Evolutionary conservation across 2,113 vertebrate genomes (phyloP), one percentile per base, ranked within the genome.

Genomic region (Platichthys stellatus): DNA sequence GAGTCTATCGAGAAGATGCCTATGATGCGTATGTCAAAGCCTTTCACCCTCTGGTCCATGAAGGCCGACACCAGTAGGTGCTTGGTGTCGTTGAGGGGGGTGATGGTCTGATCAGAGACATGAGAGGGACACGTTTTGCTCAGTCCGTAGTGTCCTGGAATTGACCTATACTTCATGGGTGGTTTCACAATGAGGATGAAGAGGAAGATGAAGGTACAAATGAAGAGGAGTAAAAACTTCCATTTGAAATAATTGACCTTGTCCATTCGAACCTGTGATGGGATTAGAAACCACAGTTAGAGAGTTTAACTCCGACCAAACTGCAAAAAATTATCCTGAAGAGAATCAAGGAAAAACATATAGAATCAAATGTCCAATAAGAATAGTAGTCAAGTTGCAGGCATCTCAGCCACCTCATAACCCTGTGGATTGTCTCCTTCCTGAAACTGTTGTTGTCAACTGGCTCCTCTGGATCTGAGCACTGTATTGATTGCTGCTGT

Each of bases 51-150:
- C 60, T 89, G 78, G 71, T 95, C 95, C 43, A 92, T 90, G 76
- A 91, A 95, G 0, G 93, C 91, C 2, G 94, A 90, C 69, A 95
- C 82, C 53, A 95, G 76, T 4, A 96, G 76, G 76, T 94, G 94
- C 59, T 76, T 90, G 54, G 92, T 94, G 63, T 71, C 81, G 17
- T 69, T 73, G 63, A 96, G 74, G 1, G 86, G 57, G 7, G 87
- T 93, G 82, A 95, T 94, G 62, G 26, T 83, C 4, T 63, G 1
- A 3, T 56, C 0, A 0, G 83, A 68, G 35, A 69, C 11, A 13
- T 0, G 1, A 0, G 0, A 1, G 13, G 59, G 78, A 24, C 73
- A 84, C 0, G 20, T 0, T 35, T 35, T 35, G 5, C 31, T 35
- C 31, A 35, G 31, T 8, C 31, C 6, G 3, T 0, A 2, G 4